These are phyloP conservation scores for Galleria mellonella DNA, from an alignment of 1,140 invertebrate species.

Conservation along the genomic window DNA sequence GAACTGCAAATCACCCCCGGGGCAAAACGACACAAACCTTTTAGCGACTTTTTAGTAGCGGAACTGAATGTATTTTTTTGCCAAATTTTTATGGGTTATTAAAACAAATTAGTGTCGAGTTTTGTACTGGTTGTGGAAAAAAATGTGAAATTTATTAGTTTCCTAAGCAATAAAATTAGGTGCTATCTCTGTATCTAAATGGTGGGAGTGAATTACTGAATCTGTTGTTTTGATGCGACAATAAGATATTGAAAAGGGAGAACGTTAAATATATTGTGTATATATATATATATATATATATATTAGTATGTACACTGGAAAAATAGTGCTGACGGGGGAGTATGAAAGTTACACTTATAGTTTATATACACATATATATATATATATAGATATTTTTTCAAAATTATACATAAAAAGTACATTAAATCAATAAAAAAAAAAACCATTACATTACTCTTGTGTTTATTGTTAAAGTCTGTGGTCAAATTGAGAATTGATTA, in stretches of 20 bases:
- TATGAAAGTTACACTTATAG: no score
- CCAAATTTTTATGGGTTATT: constrained; percentile 50
- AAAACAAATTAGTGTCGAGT: constrained; percentile 50
- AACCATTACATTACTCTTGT: no score
- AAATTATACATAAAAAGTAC: no score
- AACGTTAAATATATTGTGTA: neutral
- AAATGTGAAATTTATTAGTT: constrained; percentile 57
- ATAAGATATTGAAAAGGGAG: constrained; percentile 28
- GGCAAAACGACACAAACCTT: constrained; percentile 20
- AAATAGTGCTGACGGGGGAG: no score
- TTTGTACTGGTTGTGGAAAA: constrained; percentile 15
- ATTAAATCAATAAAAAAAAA: no score
- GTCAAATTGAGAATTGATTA: no score
- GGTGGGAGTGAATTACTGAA: constrained; percentile 22
- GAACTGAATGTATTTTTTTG: constrained; percentile 38
- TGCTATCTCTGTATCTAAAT: constrained; percentile 48
- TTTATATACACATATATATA: no score
- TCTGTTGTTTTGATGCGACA: constrained; percentile 21
- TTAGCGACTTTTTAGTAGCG: constrained; percentile 37
- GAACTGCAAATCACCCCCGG: neutral
- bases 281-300: no score
- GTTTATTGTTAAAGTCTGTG: no score
- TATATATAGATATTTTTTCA: no score
- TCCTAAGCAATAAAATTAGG: constrained; percentile 51
- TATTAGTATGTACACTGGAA: no score